These are phyloP conservation scores for Stomatorhinus walkeri DNA, from an alignment of 2,797 vertebrate species.

Conservation along the genomic window DNA sequence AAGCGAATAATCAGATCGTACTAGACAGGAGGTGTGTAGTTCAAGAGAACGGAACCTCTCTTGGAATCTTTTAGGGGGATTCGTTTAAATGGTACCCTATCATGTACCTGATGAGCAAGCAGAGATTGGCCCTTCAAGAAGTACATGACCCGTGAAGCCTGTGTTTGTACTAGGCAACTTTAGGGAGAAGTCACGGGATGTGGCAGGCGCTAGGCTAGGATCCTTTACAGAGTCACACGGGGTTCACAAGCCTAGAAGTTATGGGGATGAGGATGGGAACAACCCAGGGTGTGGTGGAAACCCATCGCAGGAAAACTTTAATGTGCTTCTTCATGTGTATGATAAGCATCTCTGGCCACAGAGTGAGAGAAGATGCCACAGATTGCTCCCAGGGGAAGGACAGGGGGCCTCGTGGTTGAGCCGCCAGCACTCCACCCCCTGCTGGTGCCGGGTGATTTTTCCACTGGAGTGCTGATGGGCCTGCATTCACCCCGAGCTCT, in stretches of 20 bases:
- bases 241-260: neutral
- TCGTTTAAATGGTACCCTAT: neutral
- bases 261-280: neutral
- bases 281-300: neutral
- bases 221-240: neutral
- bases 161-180: neutral
- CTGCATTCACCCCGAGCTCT: neutral
- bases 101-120: neutral
- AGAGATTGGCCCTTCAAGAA: neutral
- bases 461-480: neutral
- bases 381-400: neutral
- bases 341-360: neutral
- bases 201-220: neutral
- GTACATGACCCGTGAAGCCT: neutral
- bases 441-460: neutral
- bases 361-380: neutral
- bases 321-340: neutral
- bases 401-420: neutral
- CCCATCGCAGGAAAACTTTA: neutral
- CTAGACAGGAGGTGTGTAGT: neutral
- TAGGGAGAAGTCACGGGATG: neutral
- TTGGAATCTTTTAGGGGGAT: neutral
- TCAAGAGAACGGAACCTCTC: neutral
- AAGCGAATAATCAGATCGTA: neutral
- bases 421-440: neutral